A percentile compares a stretch with the other conserved stretches of the same genome.
Evolutionary conservation across 2,797 vertebrate species (phyloP).

Genomic region (Schizothorax lantsangensis): DNA sequence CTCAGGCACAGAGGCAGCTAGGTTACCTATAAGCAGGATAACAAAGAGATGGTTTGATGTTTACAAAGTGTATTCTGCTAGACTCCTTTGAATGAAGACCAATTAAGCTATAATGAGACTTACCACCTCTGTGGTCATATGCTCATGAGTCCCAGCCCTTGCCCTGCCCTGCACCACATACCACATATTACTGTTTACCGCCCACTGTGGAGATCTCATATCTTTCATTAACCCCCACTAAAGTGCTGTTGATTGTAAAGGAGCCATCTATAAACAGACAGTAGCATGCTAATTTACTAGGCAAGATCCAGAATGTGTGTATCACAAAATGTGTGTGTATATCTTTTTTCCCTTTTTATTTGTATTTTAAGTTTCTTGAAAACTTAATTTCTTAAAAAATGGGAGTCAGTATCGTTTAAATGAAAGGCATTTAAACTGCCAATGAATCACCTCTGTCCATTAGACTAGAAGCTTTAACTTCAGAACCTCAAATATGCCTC

Average conservation of each 20-base stretch:
- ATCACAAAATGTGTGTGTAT: neutral
- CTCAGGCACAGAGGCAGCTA: conserved; percentile 10
- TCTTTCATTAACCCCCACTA: conserved; percentile 39
- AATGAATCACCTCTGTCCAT: conserved; percentile 20
- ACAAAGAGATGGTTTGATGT: neutral
- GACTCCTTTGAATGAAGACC: conserved; percentile 51
- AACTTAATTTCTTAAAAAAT: neutral
- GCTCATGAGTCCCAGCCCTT: conserved; percentile 51
- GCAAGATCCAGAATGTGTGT: neutral
- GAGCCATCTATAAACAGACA: conserved; percentile 7
- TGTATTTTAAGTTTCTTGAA: neutral
- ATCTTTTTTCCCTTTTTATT: neutral
- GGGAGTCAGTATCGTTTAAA: neutral
- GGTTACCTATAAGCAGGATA: conserved; percentile 14
- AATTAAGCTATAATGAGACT: conserved; percentile 54
- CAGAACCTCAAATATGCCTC: conserved; percentile 45
- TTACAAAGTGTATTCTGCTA: conserved; percentile 23
- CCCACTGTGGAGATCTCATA: conserved; percentile 2
- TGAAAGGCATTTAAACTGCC: neutral
- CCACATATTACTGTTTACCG: conserved; percentile 11
- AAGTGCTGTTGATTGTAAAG: conserved; percentile 27
- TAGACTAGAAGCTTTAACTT: conserved; percentile 29
- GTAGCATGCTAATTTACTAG: conserved; percentile 3
- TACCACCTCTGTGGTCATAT: conserved; percentile 17
- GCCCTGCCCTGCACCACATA: conserved; percentile 20